Base-by-base conservation (phyloP, 2,113 vertebrate genomes). In the Chaetodon trifascialis region DNA sequence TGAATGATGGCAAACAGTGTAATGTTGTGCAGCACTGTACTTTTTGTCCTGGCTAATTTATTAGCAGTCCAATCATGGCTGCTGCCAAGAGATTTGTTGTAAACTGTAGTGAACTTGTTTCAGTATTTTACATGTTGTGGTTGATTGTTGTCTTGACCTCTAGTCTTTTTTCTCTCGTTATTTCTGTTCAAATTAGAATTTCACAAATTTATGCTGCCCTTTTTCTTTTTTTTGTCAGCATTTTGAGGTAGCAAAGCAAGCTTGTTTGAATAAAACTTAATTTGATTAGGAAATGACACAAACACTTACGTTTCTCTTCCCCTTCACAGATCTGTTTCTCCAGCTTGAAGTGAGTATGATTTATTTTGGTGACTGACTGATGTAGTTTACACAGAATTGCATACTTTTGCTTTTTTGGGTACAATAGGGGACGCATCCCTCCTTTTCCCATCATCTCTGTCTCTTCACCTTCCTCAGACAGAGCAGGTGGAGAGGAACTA, bases 401-500 rank as follows among this genome's bases (percentile, higher is more conserved):
- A 72, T 17, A 30, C 1, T 23, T 23, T 38, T 19, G 0, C 3
- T 17, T 56, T 79, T 34, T 36, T 34, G 9, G 38, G 4, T 3
- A 16, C 40, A 12, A 34, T 25, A 73, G 52, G 8, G 4, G 21
- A 71, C 44, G 12, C 40, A 0, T 42, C 17, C 0, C 4, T 23
- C 4, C 2, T 11, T 17, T 51, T 40, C 19, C n/a, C 9, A 1
- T 44, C 1, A 15, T 65, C 11, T 80, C 64, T 14, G 0, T 56
- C 12, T 55, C 1, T 74, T 12, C 11, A 11, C 63, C 9, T 55
- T 51, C 46, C 36, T 89, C 88, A 99, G 98, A 98, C 97, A 0
- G 98, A 99, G 74, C 98, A 99, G 90, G 98, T 99, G 86, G 98
- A 99, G 89, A 97, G 97, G 77, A 99, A 97, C 90, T 99, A 99